A percentile compares a stretch with the other conserved stretches of the same genome.
phyloP scores from a whole-genome alignment of 2,113 vertebrate species.

The Gnathonemus longibarbis region DNA sequence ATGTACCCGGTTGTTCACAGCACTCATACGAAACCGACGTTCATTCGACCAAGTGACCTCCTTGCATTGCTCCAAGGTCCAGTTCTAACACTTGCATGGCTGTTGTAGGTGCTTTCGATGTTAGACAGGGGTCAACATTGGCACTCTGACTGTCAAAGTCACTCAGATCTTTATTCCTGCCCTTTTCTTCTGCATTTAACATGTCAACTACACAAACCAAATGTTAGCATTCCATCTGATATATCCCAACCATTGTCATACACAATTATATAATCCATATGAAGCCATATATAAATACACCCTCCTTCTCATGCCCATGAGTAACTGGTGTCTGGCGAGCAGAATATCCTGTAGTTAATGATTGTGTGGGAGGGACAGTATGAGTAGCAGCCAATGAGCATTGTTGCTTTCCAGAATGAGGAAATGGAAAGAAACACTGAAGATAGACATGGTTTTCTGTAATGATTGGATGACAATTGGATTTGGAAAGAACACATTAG shows the following conservation, averaged over 20 bases:
- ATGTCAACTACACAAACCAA: not conserved
- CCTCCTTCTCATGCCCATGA: not conserved
- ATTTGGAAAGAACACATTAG: not conserved
- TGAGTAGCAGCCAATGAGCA: not conserved
- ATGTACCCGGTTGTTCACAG: not conserved
- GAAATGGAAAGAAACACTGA: not conserved
- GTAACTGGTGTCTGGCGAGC: not conserved
- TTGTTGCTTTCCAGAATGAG: not conserved
- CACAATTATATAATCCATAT: not conserved
- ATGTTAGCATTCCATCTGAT: not conserved
- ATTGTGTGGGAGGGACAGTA: not conserved
- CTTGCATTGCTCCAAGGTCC: not conserved
- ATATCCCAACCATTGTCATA: not conserved
- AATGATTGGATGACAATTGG: not conserved
- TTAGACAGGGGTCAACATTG: not conserved
- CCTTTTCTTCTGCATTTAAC: not conserved
- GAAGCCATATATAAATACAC: not conserved
- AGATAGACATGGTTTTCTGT: not conserved
- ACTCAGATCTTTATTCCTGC: not conserved
- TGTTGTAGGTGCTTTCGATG: not conserved
- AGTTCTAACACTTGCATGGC: not conserved
- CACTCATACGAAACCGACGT: not conserved
- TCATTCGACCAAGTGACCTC: not conserved
- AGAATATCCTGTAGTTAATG: not conserved
- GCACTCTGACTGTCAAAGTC: not conserved